Percentiles rank a stretch among this genome's conserved stretches.
These are phyloP conservation scores for Epinotia brunnichana DNA, from an alignment of 2,888 invertebrate genomes.

Conservation along the genomic window DNA sequence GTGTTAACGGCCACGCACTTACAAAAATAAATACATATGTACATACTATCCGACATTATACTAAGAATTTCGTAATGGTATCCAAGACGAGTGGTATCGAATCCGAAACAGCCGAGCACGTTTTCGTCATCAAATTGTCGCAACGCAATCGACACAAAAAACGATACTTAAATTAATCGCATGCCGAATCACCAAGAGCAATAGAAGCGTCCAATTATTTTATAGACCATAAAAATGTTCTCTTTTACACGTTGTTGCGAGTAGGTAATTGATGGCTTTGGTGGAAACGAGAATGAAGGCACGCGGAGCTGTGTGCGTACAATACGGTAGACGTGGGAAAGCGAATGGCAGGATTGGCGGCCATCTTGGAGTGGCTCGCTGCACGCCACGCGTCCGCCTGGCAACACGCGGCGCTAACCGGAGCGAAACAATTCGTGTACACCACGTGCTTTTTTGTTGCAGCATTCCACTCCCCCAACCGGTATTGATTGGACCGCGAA, in stretches of 20 bases:
- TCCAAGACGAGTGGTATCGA: slow-evolving; percentile 15
- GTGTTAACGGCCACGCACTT: slow-evolving; percentile 56
- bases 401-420: slow-evolving; percentile 77
- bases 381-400: slow-evolving; percentile 79
- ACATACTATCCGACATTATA: slow-evolving; percentile 30
- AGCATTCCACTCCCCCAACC: slow-evolving; percentile 66
- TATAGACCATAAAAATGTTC: slow-evolving; percentile 42
- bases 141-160: slow-evolving; percentile 56
- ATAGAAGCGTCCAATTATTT: slow-evolving; percentile 57
- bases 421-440: slow-evolving; percentile 76
- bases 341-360: slow-evolving; percentile 77
- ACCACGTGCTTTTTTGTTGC: slow-evolving; percentile 79
- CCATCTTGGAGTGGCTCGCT: slow-evolving; percentile 78
- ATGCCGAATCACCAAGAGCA: slow-evolving; percentile 65
- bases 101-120: slow-evolving; percentile 44
- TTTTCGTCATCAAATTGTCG: slow-evolving; percentile 52
- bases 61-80: slow-evolving; percentile 30
- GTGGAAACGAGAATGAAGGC: slow-evolving; percentile 66
- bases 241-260: slow-evolving; percentile 28
- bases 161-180: slow-evolving; percentile 52
- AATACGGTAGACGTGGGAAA: slow-evolving; percentile 81
- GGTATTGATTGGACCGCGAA: slow-evolving; percentile 63
- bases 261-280: slow-evolving; percentile 36
- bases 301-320: slow-evolving; percentile 60
- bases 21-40: slow-evolving; percentile 50